These are phyloP conservation scores for Sialis lutaria DNA, from an alignment of 2,888 invertebrate species.

Conservation along the genomic window DNA sequence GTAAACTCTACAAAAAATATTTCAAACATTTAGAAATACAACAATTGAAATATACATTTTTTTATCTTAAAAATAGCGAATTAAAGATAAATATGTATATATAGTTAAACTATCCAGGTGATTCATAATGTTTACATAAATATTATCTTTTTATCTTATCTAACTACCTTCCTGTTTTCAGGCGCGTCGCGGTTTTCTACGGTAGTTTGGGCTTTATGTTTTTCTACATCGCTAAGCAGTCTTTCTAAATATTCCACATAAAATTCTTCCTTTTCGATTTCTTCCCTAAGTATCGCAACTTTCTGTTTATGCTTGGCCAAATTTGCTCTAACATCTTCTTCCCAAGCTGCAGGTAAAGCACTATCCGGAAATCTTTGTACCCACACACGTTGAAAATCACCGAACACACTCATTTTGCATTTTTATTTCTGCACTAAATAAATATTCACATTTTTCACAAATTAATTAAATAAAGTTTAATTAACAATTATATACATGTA, in stretches of 20 bases:
- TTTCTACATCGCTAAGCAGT: conserved; percentile 68
- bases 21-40: too few relatives aligned
- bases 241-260: conserved; percentile 81
- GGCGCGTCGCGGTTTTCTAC: conserved; percentile 15
- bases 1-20: too few relatives aligned
- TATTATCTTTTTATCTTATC: not conserved
- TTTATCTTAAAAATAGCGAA: too few relatives aligned
- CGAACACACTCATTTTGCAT: conserved; percentile 61
- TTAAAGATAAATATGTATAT: too few relatives aligned
- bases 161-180: not conserved
- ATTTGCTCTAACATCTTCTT: conserved; percentile 81
- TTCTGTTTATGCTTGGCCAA: conserved; percentile 77
- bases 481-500: too few relatives aligned
- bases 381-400: conserved; percentile 85
- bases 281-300: conserved; percentile 63
- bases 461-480: not conserved
- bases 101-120: too few relatives aligned
- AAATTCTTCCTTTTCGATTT: conserved; percentile 77
- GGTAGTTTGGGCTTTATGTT: conserved; percentile 46
- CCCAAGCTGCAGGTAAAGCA: conserved; percentile 81
- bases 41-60: too few relatives aligned
- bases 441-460: not conserved
- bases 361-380: conserved; percentile 80
- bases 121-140: too few relatives aligned
- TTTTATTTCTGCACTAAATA: not conserved